Conservation (phyloP, 2,888 invertebrate species). For the Bembecia ichneumoniformis region DNA sequence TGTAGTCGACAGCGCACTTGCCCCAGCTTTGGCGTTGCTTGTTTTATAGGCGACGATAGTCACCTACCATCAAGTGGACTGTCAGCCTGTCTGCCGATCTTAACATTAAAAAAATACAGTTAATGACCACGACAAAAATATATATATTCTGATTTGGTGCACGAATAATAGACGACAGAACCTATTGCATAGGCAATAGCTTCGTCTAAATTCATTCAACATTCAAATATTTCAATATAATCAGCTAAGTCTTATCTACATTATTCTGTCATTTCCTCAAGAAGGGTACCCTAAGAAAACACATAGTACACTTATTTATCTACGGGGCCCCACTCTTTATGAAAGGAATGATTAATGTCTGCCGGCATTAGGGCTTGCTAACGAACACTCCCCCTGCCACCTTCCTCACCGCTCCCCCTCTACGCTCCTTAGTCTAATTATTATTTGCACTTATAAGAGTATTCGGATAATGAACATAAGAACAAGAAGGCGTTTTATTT, state of each 20-base stretch:
- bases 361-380: slow-evolving; percentile 66
- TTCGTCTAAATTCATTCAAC: no score
- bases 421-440: slow-evolving; percentile 44
- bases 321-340: slow-evolving; percentile 69
- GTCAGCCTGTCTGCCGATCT: no score
- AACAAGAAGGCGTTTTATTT: neutral
- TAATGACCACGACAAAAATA: no score
- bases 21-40: no score
- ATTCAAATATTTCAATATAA: no score
- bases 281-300: slow-evolving; percentile 70
- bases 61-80: no score
- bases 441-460: slow-evolving; percentile 70
- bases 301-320: slow-evolving; percentile 73
- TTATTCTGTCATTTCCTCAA: slow-evolving; percentile 34
- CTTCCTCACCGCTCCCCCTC: slow-evolving; percentile 16
- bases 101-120: no score
- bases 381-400: slow-evolving; percentile 36
- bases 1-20: no score
- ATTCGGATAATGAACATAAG: slow-evolving; percentile 36
- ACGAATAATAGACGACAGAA: no score
- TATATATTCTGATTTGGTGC: no score
- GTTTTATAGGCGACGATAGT: no score
- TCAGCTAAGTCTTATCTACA: slow-evolving; percentile 24
- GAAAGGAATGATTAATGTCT: slow-evolving; percentile 73
- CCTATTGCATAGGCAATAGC: no score